Conservation (phyloP, 1,140 invertebrate species). For the Trypoxylus dichotomus region DNA sequence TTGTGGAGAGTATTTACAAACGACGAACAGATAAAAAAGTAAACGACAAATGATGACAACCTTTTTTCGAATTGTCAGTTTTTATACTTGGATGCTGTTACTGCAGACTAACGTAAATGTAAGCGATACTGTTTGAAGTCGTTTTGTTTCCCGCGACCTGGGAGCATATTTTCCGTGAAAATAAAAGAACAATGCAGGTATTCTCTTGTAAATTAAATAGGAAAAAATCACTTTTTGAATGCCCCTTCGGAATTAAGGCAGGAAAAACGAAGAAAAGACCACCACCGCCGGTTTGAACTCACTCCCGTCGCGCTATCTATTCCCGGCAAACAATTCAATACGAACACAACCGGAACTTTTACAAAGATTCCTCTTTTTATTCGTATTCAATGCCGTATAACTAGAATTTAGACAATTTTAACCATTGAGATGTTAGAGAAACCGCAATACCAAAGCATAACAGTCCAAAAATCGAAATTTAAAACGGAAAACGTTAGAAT, state of each 20-base stretch:
- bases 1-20: not conserved
- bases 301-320: too few species aligned
- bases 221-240: not conserved
- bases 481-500: too few species aligned
- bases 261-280: too few species aligned
- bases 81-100: not conserved
- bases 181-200: not conserved
- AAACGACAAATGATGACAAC: constrained; percentile 14
- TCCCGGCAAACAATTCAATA: too few species aligned
- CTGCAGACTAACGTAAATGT: not conserved
- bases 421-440: too few species aligned
- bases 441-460: too few species aligned
- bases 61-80: constrained; percentile 4
- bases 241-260: not conserved
- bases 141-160: not conserved
- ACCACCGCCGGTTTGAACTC: too few species aligned
- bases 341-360: too few species aligned
- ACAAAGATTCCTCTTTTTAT: too few species aligned
- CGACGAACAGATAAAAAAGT: constrained; percentile 5
- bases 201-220: constrained; percentile 10
- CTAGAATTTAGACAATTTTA: too few species aligned
- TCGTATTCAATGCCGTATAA: too few species aligned
- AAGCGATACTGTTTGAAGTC: not conserved
- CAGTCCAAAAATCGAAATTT: too few species aligned
- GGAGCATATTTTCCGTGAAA: not conserved